Base-by-base conservation (phyloP, 2,888 invertebrate genomes). In the Cryptocephalus primarius region DNA sequence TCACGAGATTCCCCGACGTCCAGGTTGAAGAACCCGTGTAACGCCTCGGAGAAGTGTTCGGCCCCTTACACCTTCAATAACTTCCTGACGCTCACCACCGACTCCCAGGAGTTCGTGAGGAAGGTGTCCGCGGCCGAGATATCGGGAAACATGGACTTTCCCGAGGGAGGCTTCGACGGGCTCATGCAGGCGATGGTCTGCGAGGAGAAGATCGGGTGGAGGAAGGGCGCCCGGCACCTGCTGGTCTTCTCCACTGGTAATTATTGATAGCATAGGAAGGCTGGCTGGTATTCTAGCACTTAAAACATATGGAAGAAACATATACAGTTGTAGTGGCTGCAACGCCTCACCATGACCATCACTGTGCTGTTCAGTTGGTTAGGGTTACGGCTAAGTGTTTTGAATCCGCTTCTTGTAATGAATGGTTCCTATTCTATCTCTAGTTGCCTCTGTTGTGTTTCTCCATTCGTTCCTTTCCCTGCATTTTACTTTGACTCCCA, bases 141-240 rank as follows among this genome's bases (percentile, higher is more conserved):
- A 31, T 78, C 78, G 1, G 66, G 64, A 1, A 82, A 80, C 66
- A 62, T 82, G 46, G 67, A 68, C 48, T 51, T 65, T 8, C 71
- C 71, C 0, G 91, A 92, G 70, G 89, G 90, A 8, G 88, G 90
- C 1, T 78, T 93, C 42, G 92, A 93, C 65, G 93, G 88, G 4
- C 74, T 93, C 31, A 85, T 92, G 74, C 93, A 92, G 70, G 85
- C 81, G 0, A 82, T 91, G 49, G 82, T 80, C 6, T 85, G 85
- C 59, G 69, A 76, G 53, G 58, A 80, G 10, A 67, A 77, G 55
- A 84, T 90, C 56, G 85, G 84, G 10, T 93, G 93, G 93, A 72
- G 91, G 54, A 66, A 75, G 0, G 75, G 81, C 44, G 85, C 60
- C 8, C 87, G 66, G 10, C 83, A 83, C 67, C 77, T 92, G 55